Percentiles rank a stretch among this genome's conserved stretches.
Evolutionary conservation across 1,140 invertebrate species (phyloP).

Genomic region (Aphelinus atriplicis): DNA sequence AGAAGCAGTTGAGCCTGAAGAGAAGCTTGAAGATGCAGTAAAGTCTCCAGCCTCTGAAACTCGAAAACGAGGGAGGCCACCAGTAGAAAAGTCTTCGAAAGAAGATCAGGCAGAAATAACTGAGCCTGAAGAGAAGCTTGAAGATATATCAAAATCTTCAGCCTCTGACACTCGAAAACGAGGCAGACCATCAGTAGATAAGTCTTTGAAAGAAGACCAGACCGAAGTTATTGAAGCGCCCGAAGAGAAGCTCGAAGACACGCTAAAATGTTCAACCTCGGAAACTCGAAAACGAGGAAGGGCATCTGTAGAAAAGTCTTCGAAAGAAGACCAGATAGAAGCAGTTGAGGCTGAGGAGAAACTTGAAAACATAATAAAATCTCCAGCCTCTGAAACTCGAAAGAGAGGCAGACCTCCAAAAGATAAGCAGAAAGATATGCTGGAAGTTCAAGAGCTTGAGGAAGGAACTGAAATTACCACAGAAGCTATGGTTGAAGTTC

Average conservation of each 20-base stretch:
- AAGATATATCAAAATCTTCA: not conserved
- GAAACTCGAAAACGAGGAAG: too few species aligned
- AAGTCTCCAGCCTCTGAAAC: too few species aligned
- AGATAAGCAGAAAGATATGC: slow-evolving; percentile 40
- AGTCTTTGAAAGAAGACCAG: not conserved
- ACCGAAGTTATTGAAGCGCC: not conserved
- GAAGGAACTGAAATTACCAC: slow-evolving; percentile 17
- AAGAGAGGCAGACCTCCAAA: slow-evolving; percentile 23
- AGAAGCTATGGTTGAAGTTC: not conserved
- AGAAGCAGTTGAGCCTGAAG: not conserved
- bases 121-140: slow-evolving; percentile 7
- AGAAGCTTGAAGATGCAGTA: too few species aligned
- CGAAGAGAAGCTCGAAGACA: too few species aligned
- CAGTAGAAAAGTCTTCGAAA: not conserved
- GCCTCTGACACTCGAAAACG: slow-evolving; percentile 10
- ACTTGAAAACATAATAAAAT: not conserved
- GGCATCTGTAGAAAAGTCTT: not conserved
- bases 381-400: not conserved
- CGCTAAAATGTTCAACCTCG: too few species aligned
- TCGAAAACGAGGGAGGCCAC: too few species aligned
- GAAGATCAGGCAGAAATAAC: slow-evolving; percentile 3
- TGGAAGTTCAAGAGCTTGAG: slow-evolving; percentile 17
- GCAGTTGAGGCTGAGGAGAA: slow-evolving; percentile 8
- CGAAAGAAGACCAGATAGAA: slow-evolving; percentile 1
- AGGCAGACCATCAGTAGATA: slow-evolving; percentile 13